Evolutionary conservation across 2,888 invertebrate species (phyloP).

Genomic region (Camptogramma bilineatum): DNA sequence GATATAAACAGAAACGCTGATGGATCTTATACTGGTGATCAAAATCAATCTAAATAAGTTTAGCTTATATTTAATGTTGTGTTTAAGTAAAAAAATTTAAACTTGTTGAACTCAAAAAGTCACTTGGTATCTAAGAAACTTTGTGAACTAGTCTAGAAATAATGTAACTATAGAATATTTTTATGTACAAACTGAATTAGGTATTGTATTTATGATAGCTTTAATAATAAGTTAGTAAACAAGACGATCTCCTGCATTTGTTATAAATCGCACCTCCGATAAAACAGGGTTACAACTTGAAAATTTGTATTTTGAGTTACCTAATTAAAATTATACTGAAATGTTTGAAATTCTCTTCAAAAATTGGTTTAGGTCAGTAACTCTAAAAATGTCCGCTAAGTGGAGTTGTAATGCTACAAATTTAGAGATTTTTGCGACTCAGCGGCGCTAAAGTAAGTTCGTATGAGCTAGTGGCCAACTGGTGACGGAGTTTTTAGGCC

Average conservation of each 20-base stretch:
- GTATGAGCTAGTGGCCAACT: too few relatives aligned
- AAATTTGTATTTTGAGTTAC: too few relatives aligned
- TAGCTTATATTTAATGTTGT: conserved; percentile 9
- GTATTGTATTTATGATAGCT: not conserved
- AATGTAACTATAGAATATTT: too few relatives aligned
- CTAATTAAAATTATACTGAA: too few relatives aligned
- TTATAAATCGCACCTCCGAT: not conserved
- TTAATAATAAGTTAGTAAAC: not conserved
- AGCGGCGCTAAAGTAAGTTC: too few relatives aligned
- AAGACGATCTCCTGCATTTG: not conserved
- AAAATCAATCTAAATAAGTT: conserved; percentile 36
- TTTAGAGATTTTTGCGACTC: too few relatives aligned
- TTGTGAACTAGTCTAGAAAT: not conserved
- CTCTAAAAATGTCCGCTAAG: too few relatives aligned
- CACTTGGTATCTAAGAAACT: not conserved
- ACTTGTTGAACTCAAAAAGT: not conserved
- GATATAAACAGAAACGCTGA: conserved; percentile 40
- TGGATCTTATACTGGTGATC: conserved; percentile 34
- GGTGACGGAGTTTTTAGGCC: too few relatives aligned
- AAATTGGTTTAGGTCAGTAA: too few relatives aligned
- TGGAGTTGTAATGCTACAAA: too few relatives aligned
- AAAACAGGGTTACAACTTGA: not conserved
- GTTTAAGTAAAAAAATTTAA: not conserved
- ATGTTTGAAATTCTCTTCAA: too few relatives aligned
- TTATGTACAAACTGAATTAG: too few relatives aligned